These are phyloP conservation scores for Epinephelus malabaricus DNA, from an alignment of 2,797 vertebrate genomes.

Conservation along the genomic window DNA sequence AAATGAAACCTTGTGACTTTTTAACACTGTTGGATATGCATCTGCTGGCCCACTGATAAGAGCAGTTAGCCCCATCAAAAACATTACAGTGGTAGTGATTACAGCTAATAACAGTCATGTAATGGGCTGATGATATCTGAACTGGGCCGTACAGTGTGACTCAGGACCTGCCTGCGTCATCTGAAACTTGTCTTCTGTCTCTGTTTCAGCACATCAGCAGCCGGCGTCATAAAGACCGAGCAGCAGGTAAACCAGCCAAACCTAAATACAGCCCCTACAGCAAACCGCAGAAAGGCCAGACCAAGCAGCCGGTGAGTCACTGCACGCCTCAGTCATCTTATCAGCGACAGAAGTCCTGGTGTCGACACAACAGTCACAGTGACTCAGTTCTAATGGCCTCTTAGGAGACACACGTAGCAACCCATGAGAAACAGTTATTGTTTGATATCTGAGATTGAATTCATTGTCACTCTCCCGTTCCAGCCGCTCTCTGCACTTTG, in stretches of 20 bases:
- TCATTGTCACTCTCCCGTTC: not conserved
- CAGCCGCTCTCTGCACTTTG: slow-evolving; percentile 4
- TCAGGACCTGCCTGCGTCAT: not conserved
- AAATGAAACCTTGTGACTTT: no score
- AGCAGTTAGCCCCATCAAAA: no score
- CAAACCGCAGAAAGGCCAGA: slow-evolving; percentile 91
- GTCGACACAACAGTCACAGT: slow-evolving; percentile 21
- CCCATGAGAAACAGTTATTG: not conserved
- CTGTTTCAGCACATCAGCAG: slow-evolving; percentile 97
- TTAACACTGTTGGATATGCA: no score
- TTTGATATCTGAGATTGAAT: not conserved
- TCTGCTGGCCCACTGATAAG: no score
- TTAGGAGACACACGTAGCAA: not conserved
- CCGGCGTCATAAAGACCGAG: slow-evolving; percentile 98
- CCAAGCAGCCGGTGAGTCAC: slow-evolving; percentile 92
- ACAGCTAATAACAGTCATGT: no score
- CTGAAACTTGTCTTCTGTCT: slow-evolving; percentile 15
- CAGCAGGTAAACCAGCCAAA: slow-evolving; percentile 97
- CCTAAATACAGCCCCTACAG: slow-evolving; percentile 99
- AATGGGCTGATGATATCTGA: not conserved
- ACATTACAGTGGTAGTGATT: no score
- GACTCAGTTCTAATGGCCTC: slow-evolving; percentile 9
- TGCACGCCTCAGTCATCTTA: not conserved
- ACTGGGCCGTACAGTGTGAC: not conserved
- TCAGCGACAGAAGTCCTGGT: slow-evolving; percentile 11